Evolutionary conservation across 2,888 invertebrate species (phyloP), one percentile per base, ranked within the genome.

Genomic region (Dryadula phaetusa): DNA sequence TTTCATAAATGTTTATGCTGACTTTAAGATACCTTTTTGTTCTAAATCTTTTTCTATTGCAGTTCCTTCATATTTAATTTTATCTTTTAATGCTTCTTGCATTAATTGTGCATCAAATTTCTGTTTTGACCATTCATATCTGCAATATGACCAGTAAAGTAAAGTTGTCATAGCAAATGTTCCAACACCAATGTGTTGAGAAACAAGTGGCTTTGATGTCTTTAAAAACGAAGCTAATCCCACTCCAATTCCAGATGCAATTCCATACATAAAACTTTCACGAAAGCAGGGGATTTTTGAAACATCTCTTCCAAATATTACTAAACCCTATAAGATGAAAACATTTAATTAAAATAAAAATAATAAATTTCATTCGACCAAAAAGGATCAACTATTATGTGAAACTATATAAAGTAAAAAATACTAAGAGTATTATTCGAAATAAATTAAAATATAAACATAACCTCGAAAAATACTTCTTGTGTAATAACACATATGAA

Each of bases 251-350:
- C 97, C 97, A 52, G 95, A 93, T 61, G 94, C 85, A 62, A 97
- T 94, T 10, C 97, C 97, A 84, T 95, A 95, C 0, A 97, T 81
- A 78, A 96, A 95, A 81, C 96, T 96, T 77, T 94, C 95, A 70
- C 96, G 93, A 82, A 97, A 97, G 84, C 97, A 97, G 0, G 97
- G 97, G 69, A 97, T 95, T 87, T 95, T 93, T 0, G 95, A 89
- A 22, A 97, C 82, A 85, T 97, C 95, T 74, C 95, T 92, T 10
- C 96, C 96, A 83, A 96, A 96, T 60, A 96, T 75, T 12, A 93
- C 81, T 6, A 95, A 73, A 37, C 93, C 88, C 95, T 95, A 85
- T 60, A 87, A 88, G 32, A 52, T 40, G 44, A 42, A 42, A 5
- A 12, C 1, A 6, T 42, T 25, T 3, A 25, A 28, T 6, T 44